Conservation (phyloP, 2,888 invertebrate genomes). For the Cryptophagus acutangulus region DNA sequence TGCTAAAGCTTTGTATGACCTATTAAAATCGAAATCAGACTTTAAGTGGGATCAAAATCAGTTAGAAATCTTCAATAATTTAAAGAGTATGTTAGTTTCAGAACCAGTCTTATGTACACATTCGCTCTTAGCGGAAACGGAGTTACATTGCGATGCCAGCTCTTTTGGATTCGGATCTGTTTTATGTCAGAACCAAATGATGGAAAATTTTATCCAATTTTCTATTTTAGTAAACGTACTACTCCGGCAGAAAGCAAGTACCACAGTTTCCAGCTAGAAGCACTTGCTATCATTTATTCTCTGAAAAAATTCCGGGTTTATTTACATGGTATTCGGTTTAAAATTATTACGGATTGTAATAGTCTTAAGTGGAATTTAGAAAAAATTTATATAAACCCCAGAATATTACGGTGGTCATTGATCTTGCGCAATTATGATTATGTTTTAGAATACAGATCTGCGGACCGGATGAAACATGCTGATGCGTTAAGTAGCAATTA, state of each 20-base stretch:
- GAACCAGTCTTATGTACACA: slow-evolving; percentile 35
- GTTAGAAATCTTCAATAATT: slow-evolving; percentile 24
- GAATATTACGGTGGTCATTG: slow-evolving; percentile 32
- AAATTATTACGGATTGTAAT: too few species aligned
- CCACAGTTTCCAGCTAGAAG: slow-evolving; percentile 39
- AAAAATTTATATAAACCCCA: slow-evolving; percentile 32
- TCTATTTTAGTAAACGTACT: slow-evolving; percentile 36
- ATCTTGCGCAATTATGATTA: too few species aligned
- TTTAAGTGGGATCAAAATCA: too few species aligned
- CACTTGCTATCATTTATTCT: slow-evolving; percentile 28
- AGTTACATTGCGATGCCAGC: too few species aligned
- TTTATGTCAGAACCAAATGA: slow-evolving; percentile 34
- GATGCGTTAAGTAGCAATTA: slow-evolving; percentile 32
- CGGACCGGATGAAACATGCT: slow-evolving; percentile 31
- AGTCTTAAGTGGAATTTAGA: slow-evolving; percentile 28
- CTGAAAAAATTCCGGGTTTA: slow-evolving; percentile 31
- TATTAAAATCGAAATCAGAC: too few species aligned
- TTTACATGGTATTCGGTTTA: slow-evolving; percentile 31
- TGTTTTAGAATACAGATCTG: slow-evolving; percentile 22
- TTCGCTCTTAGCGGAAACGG: slow-evolving; percentile 25
- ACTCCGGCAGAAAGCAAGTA: slow-evolving; percentile 31
- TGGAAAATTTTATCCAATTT: slow-evolving; percentile 31
- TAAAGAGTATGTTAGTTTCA: slow-evolving; percentile 23
- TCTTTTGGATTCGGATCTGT: slow-evolving; percentile 34
- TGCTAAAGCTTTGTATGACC: too few species aligned